phyloP scores from a whole-genome alignment of 2,113 vertebrate genomes.

The Dasypus novemcinctus region DNA sequence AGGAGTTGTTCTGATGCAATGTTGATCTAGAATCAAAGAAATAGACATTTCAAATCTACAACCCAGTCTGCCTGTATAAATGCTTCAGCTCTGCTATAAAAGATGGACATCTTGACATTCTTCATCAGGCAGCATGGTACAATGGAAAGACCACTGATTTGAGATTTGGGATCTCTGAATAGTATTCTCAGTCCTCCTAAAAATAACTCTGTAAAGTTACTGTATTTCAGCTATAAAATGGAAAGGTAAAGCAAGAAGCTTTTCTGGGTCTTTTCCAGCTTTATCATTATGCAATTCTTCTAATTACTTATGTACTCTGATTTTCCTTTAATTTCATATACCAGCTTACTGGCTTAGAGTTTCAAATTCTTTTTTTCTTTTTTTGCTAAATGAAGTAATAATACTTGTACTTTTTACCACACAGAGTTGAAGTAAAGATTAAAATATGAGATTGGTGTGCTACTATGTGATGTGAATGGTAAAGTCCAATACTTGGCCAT shows the following conservation, averaged over 20 bases:
- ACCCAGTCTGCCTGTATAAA: not conserved
- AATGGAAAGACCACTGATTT: not conserved
- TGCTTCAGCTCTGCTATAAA: not conserved
- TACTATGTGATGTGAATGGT: not conserved
- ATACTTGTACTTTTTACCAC: not conserved
- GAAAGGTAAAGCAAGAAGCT: not conserved
- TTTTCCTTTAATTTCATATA: conserved; percentile 44
- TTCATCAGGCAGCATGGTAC: not conserved
- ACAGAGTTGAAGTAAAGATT: not conserved
- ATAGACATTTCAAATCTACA: not conserved
- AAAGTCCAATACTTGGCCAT: not conserved
- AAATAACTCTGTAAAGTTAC: not conserved
- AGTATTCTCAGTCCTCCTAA: not conserved
- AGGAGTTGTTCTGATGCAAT: not conserved
- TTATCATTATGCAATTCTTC: not conserved
- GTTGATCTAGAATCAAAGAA: not conserved
- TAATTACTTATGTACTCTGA: conserved; percentile 14
- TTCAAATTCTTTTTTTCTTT: not conserved
- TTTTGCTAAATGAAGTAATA: conserved; percentile 25
- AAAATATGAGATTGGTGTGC: conserved; percentile 9
- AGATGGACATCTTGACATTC: not conserved
- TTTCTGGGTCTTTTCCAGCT: not conserved
- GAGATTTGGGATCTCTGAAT: not conserved
- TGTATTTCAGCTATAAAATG: not conserved
- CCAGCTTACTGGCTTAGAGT: not conserved